Conservation (phyloP, 2,888 invertebrate genomes). For the Synergus gifuensis region DNA sequence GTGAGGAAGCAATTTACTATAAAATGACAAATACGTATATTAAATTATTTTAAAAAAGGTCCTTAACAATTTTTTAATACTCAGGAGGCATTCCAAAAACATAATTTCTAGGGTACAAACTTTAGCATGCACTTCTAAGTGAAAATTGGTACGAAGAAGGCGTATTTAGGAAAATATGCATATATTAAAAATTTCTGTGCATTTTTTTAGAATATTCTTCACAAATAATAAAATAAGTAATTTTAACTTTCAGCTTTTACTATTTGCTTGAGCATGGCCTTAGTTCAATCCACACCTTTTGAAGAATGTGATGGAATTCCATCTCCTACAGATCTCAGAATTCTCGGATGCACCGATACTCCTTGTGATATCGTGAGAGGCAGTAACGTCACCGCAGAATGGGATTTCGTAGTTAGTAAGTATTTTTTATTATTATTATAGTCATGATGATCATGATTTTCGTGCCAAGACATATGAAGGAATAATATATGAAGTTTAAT, state of each 20-base stretch:
- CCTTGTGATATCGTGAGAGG: conserved; percentile 62
- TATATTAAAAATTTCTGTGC: no score
- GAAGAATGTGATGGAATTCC: conserved; percentile 50
- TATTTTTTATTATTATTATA: conserved; percentile 34
- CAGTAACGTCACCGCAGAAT: conserved; percentile 48
- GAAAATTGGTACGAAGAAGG: no score
- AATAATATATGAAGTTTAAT: no score
- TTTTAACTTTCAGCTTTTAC: conserved; percentile 3
- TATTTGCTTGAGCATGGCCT: background rate
- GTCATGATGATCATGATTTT: background rate
- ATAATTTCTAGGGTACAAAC: no score
- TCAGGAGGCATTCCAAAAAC: no score
- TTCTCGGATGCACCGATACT: conserved; percentile 57
- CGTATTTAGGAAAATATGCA: no score
- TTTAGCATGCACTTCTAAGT: no score
- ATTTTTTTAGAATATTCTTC: background rate
- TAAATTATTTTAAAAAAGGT: no score
- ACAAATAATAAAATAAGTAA: background rate
- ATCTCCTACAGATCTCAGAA: conserved; percentile 53
- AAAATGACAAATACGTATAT: no score
- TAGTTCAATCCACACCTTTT: conserved; percentile 41
- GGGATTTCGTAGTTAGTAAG: conserved; percentile 63
- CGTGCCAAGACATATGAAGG: no score
- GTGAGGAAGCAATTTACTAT: no score
- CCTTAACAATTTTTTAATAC: no score